phyloP scores from a whole-genome alignment of 2,797 vertebrate genomes.

The Micrastur ruficollis region DNA sequence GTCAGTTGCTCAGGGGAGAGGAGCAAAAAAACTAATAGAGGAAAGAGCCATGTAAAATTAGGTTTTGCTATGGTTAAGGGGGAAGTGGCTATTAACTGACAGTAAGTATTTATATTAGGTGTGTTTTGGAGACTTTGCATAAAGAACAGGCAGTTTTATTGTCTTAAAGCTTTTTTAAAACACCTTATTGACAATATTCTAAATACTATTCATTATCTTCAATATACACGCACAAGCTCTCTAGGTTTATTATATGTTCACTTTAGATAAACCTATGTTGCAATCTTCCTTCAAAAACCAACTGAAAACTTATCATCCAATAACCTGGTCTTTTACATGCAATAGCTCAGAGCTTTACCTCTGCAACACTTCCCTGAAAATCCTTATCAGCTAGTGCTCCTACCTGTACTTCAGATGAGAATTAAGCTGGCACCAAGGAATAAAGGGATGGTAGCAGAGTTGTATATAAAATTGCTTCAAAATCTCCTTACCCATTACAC shows the following conservation, averaged over 20 bases:
- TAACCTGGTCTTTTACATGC: neutral
- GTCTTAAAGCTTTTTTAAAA: neutral
- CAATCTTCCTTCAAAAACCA: neutral
- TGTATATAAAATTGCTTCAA: neutral
- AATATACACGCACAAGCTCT: neutral
- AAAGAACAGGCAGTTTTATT: neutral
- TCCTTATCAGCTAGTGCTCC: neutral
- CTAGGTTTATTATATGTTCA: neutral
- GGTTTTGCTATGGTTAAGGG: neutral
- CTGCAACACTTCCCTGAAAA: neutral
- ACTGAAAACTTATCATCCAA: neutral
- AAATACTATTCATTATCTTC: neutral
- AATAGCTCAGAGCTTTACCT: neutral
- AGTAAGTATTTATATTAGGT: neutral
- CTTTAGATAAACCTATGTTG: neutral
- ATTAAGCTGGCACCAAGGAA: neutral
- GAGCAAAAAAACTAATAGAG: neutral
- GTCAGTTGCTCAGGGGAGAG: neutral
- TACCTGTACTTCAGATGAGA: neutral
- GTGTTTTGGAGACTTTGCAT: neutral
- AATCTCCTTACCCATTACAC: neutral
- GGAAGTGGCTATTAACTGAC: neutral
- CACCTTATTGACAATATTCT: neutral
- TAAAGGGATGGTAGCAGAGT: neutral
- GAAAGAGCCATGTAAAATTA: neutral